Base-by-base conservation (phyloP, 2,113 vertebrate genomes). In the Pterocles orientalis region DNA sequence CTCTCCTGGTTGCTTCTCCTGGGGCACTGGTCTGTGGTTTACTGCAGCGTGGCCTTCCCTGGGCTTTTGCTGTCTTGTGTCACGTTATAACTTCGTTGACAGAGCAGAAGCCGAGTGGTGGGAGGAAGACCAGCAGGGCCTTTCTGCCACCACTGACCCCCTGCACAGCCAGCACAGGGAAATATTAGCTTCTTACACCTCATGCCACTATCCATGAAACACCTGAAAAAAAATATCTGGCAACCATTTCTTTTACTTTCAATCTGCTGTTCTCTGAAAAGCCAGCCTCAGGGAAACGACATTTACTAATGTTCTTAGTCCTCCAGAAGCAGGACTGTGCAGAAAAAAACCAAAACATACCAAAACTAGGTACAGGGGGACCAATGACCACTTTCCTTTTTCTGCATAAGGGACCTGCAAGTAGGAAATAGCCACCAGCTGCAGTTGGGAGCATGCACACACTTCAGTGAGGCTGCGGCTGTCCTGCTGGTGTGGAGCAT, bases 1-100 rank as follows among this genome's bases (percentile, higher is more conserved):
- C 1, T 31, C 47, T 70, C 29, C 9, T 36, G 64, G 14, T 24
- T 72, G 29, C 26, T 36, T 61, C n/a, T 84, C 19, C 51, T 45
- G 13, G 31, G 28, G 50, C 54, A 20, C 19, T 10, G 29, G 13
- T 68, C 12, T 43, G 18, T 15, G 17, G 5, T 33, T n/a, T 60
- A 21, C 34, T 28, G 48, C 72, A 69, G 64, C 0, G 0, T 21
- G 18, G 29, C n/a, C 47, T 61, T 58, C 24, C 50, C 25, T 47
- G 6, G 34, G 39, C 33, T 83, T 50, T 8, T 28, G 25, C 36
- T 16, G 24, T 36, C 51, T 31, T 31, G 14, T 4, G 65, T 62
- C 19, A 72, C 25, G 14, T 8, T 0, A 0, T 29, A 28, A 18
- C 1, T 13, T 7, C 60, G 45, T 2, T 61, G 68, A 43, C 6